phyloP scores from a whole-genome alignment of 2,113 vertebrate genomes.

The Xenopus borealis region DNA sequence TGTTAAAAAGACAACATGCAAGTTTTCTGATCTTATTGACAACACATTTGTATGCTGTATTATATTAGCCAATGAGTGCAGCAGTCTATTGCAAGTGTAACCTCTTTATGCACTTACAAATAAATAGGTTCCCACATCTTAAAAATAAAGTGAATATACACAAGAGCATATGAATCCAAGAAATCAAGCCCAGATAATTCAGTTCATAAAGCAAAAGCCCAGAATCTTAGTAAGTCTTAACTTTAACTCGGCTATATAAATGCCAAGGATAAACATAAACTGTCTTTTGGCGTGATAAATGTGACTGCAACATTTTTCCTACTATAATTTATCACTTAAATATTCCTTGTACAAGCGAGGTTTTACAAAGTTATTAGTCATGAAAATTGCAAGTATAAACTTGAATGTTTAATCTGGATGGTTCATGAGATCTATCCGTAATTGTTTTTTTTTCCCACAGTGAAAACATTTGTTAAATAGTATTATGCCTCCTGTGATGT shows the following conservation, averaged over 20 bases:
- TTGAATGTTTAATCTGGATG: slow-evolving; percentile 40
- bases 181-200: slow-evolving; percentile 1
- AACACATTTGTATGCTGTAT: no score
- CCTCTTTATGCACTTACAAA: no score
- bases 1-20: no score
- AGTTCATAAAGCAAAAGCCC: slow-evolving; percentile 17
- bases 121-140: no score
- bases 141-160: neutral
- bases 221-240: slow-evolving; percentile 5
- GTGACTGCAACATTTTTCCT: slow-evolving; percentile 42
- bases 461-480: slow-evolving; percentile 42
- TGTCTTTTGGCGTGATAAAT: slow-evolving; percentile 39
- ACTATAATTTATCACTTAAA: slow-evolving; percentile 45
- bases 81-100: no score
- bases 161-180: neutral
- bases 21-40: no score
- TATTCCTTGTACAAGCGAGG: slow-evolving; percentile 39
- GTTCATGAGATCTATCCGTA: slow-evolving; percentile 40
- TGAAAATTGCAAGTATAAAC: slow-evolving; percentile 45
- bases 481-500: slow-evolving; percentile 39
- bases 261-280: slow-evolving; percentile 29
- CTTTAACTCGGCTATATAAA: slow-evolving; percentile 22
- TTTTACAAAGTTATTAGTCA: slow-evolving; percentile 44
- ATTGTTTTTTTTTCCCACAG: slow-evolving; percentile 38
- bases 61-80: no score